These are phyloP conservation scores for Myiagra hebetior DNA, from an alignment of 2,113 vertebrate genomes.

Conservation along the genomic window DNA sequence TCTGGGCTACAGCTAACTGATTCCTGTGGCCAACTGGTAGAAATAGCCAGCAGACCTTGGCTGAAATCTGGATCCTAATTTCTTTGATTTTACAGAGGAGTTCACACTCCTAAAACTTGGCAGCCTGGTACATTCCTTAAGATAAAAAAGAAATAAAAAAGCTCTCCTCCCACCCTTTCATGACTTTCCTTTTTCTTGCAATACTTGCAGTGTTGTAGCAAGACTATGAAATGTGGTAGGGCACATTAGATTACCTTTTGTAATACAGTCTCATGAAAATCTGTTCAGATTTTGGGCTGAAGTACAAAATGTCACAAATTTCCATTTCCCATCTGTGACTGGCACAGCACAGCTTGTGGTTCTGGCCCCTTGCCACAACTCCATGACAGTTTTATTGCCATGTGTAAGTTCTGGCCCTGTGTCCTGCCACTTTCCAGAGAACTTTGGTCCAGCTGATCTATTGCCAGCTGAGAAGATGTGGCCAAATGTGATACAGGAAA, in stretches of 20 bases:
- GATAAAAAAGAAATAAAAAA: background rate
- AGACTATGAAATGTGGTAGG: background rate
- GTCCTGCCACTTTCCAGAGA: background rate
- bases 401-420: background rate
- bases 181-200: background rate
- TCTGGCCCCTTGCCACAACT: constrained; percentile 22
- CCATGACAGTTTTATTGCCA: constrained; percentile 1
- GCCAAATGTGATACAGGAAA: background rate
- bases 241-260: background rate
- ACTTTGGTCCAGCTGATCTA: background rate
- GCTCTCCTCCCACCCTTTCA: background rate
- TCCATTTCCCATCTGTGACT: constrained; percentile 37
- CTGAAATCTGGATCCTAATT: background rate
- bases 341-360: background rate
- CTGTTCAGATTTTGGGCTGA: constrained; percentile 7
- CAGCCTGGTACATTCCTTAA: background rate
- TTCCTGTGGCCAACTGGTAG: background rate
- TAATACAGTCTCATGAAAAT: background rate
- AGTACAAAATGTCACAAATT: constrained; percentile 28
- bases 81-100: background rate
- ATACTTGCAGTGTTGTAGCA: background rate
- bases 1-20: background rate
- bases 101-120: background rate
- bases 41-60: background rate
- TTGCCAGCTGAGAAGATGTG: background rate